Conservation (phyloP, 2,113 vertebrate genomes). For the Emydocephalus ijimae region DNA sequence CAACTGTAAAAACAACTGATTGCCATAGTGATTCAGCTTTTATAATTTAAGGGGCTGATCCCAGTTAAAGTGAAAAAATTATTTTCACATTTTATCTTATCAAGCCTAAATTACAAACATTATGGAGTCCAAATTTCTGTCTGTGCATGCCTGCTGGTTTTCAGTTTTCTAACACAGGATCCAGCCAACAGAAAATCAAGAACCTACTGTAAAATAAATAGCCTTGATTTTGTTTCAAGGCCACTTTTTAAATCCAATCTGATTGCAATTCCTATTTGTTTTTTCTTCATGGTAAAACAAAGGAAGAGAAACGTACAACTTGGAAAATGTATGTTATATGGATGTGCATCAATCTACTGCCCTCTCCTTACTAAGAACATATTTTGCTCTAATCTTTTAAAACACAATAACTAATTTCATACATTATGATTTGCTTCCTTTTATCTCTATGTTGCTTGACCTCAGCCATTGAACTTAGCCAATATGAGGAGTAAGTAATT, state of each 20-base stretch:
- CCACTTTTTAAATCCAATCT: neutral
- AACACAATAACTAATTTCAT: neutral
- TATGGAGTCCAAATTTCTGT: neutral
- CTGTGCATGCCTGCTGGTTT: neutral
- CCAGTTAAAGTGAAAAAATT: neutral
- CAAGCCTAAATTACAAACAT: neutral
- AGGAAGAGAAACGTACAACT: neutral
- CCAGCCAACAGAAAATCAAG: neutral
- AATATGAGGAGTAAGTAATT: neutral
- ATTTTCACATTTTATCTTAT: neutral
- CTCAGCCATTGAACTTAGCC: neutral
- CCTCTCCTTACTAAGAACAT: neutral
- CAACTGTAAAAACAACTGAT: neutral
- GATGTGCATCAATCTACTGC: neutral
- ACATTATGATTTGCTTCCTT: neutral
- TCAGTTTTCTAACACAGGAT: neutral
- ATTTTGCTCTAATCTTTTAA: neutral
- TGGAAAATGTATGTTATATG: neutral
- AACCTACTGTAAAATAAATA: neutral
- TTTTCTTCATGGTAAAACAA: neutral
- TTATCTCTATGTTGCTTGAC: neutral
- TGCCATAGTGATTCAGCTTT: accelerated
- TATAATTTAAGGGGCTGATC: neutral
- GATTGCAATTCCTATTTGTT: neutral
- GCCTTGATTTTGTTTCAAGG: neutral